These are phyloP conservation scores for Ptychodera flava DNA, from an alignment of 35 echinoderm and acorn worm species.

Conservation along the genomic window DNA sequence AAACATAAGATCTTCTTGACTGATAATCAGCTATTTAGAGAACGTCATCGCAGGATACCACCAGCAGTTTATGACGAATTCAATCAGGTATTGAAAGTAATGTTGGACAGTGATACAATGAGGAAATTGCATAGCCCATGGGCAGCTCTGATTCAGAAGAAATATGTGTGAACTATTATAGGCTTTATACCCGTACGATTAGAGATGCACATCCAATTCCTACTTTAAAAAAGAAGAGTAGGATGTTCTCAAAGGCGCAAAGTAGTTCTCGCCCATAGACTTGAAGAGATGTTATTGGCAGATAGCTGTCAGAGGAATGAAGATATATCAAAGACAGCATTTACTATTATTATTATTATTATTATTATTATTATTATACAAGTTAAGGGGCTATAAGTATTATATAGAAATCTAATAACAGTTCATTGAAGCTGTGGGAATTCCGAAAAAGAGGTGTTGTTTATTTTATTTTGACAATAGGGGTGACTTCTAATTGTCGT, in stretches of 20 bases:
- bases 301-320: no score
- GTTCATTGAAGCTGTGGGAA: no score
- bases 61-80: constrained; percentile 45
- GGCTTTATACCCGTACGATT: constrained; percentile 11
- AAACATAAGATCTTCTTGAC: constrained; percentile 44
- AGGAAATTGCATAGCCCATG: constrained; percentile 31
- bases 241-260: no score
- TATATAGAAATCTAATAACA: no score
- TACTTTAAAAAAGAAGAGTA: constrained; percentile 22
- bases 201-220: constrained; percentile 4
- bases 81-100: constrained; percentile 22
- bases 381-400: no score
- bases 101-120: constrained; percentile 39
- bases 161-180: constrained; percentile 42
- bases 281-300: no score
- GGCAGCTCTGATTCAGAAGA: constrained; percentile 48
- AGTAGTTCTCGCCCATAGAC: background rate
- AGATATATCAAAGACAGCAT: no score
- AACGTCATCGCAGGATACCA: constrained; percentile 33
- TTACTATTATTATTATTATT: no score
- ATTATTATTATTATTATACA: no score
- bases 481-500: no score
- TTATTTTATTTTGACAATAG: no score
- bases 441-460: no score
- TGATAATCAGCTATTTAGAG: constrained; percentile 23